Percentiles rank a stretch among this genome's conserved stretches.
These are phyloP conservation scores for Megalops atlanticus DNA, from an alignment of 2,113 vertebrate species.

Conservation along the genomic window DNA sequence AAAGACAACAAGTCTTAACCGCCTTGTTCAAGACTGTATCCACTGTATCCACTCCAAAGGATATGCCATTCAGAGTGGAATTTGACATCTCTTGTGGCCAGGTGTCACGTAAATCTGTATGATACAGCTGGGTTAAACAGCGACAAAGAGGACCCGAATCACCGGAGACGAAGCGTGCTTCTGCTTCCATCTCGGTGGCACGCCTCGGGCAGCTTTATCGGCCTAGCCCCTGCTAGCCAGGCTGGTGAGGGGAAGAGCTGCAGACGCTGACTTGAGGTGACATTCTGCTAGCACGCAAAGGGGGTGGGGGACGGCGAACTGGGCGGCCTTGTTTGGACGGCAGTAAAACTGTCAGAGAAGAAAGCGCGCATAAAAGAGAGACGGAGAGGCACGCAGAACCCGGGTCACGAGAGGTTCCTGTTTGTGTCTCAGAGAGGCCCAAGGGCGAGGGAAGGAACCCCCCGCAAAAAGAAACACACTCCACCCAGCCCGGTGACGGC, in stretches of 20 bases:
- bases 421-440: neutral
- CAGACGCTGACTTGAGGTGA: neutral
- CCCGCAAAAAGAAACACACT: neutral
- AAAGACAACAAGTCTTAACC: neutral
- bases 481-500: neutral
- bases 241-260: neutral
- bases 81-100: neutral
- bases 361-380: slow-evolving; percentile 5
- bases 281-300: too few relatives aligned
- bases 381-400: neutral
- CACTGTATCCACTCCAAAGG: neutral
- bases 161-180: neutral
- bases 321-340: neutral
- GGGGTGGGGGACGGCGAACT: neutral
- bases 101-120: neutral
- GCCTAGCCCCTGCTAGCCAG: neutral
- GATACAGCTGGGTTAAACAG: neutral
- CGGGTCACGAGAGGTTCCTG: neutral
- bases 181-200: neutral
- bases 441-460: too few relatives aligned
- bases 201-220: neutral
- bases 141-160: neutral
- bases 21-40: neutral
- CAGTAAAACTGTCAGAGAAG: slow-evolving; percentile 1
- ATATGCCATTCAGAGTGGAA: neutral